A percentile compares a stretch with the other conserved stretches of the same genome.
phyloP scores from a whole-genome alignment of 2,888 invertebrate species.

The Gymnoscelis rufifasciata region DNA sequence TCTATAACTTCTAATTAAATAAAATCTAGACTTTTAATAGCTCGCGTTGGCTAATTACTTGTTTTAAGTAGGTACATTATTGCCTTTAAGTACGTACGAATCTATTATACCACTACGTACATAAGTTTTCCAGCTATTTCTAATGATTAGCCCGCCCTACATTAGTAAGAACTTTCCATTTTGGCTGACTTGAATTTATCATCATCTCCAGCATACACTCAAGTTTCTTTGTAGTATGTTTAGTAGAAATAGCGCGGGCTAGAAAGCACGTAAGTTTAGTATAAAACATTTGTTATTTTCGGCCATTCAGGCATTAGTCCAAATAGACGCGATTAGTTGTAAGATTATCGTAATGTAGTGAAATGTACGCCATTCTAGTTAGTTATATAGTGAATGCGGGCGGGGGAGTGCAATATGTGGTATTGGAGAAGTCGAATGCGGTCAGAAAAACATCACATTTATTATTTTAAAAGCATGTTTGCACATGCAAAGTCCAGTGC shows the following conservation, averaged over 20 bases:
- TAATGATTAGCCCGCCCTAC: background rate
- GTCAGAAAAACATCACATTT: background rate
- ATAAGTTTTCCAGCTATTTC: background rate
- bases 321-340: conserved; percentile 63
- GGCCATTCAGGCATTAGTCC: conserved; percentile 57
- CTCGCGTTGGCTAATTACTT: background rate
- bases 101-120: background rate
- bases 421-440: conserved; percentile 20
- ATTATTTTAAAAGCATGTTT: too few relatives aligned
- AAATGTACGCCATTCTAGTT: conserved; percentile 71
- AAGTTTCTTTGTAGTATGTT: background rate
- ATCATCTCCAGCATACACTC: background rate
- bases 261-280: conserved; percentile 39
- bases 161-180: background rate
- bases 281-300: conserved; percentile 58
- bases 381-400: conserved; percentile 64
- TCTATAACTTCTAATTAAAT: too few relatives aligned
- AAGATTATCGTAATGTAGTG: conserved; percentile 68
- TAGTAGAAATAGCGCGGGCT: conserved; percentile 7
- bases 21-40: too few relatives aligned
- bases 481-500: too few relatives aligned
- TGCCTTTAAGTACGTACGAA: too few relatives aligned
- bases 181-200: background rate
- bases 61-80: background rate
- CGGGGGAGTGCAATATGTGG: conserved; percentile 71